Evolutionary conservation across 2,797 vertebrate species (phyloP), one percentile per base, ranked within the genome.

Genomic region (Anguilla pacifica): DNA sequence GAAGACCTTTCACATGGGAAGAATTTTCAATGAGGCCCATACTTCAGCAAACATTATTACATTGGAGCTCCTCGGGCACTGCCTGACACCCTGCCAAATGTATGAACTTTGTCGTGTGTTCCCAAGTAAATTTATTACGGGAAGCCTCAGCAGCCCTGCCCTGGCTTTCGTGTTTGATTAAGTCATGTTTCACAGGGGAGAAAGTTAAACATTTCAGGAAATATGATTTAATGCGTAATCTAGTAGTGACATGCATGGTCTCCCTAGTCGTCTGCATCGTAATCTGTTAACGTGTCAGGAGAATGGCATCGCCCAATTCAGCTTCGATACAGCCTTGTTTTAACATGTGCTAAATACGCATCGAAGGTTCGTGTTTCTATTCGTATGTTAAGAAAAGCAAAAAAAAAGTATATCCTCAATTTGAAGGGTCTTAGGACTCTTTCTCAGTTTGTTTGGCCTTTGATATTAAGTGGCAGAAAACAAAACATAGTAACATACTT

Each of bases 161-260:
- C 83, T 59, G 28, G 53, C 83, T 55, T 84, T 84, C 53, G 25
- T 59, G 83, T 57, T 35, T 57, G 83, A 84, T 84, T 84, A 84
- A 84, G 83, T 84, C 83, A 53, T 57, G 28, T 35, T 84, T 53
- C 55, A 84, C 22, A 15, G 82, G 49, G 79, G 79, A 72, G 79
- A 82, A 82, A 46, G 79, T 82, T 46, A 53, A 83, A 53, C 82
- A 83, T 51, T 83, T 51, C 82, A 83, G 82, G 55, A 83, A 49
- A 83, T 83, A 83, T 53, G 49, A 49, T 51, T 83, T 49, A 51
- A 51, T 53, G 25, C 55, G 46, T 53, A 51, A 83, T 53, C 49
- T 53, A 53, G 82, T n/a, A 31, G 49, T 53, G 46, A 83, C 82
- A 83, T 53, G 53, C 22, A 28, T n/a, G 79, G 43, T 25, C 79